Base-by-base conservation (phyloP, 2,797 vertebrate genomes). In the Arremon aurantiirostris region DNA sequence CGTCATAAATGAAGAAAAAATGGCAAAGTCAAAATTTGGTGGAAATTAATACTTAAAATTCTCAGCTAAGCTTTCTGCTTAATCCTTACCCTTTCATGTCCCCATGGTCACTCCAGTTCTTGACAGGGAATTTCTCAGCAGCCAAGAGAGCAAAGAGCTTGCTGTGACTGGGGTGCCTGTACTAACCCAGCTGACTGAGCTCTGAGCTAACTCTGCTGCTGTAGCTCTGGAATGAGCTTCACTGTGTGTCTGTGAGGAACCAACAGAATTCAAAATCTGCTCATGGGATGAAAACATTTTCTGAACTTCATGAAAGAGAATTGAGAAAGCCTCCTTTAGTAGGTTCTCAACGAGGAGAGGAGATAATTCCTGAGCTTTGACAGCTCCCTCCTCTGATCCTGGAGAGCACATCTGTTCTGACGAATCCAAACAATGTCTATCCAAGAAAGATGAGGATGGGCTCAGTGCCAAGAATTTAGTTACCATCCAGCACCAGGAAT, bases 201-300 rank as follows among this genome's bases (percentile, higher is more conserved):
- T 42, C 56, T 66, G 60, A 65, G 34, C 34, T 72, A 39, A 69
- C 15, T 66, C 59, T 82, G 39, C 63, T 37, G 17, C 13, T 2
- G 8, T 14, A 63, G 52, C 63, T 72, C 75, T 90, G 52, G 17
- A 86, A 41, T 7, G 26, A 86, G 46, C 42, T 47, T 71, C 3
- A 1, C 50, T 79, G 17, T 34, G 14, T 39, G 19, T 60, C 63
- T 86, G 46, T 21, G 55, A 77, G 16, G 41, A 79, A 84, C 39
- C 34, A 76, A 71, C 4, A 77, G 56, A 90, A 79, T 64, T 61
- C 11, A 84, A 83, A 84, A 60, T 42, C 89, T 90, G 3, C 63
- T 89, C 42, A 80, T 56, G 81, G 71, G 34, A 89, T 80, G 68
- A 86, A 93, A 95, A 89, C 52, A 52, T 86, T 94, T 82, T 50